Conservation (phyloP, 2,888 invertebrate species). For the Hartigia nigra region DNA sequence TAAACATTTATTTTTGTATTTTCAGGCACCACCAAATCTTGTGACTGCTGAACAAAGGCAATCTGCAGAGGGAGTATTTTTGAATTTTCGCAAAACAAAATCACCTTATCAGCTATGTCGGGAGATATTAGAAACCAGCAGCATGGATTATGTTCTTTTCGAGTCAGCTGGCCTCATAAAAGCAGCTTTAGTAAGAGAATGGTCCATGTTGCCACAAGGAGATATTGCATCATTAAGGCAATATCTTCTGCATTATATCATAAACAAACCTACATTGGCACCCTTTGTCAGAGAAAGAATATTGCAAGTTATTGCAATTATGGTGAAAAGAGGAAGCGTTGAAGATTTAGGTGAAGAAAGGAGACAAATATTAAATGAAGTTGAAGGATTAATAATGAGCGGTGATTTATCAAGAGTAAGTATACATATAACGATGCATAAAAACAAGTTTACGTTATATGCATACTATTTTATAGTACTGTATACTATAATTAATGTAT, state of each 20-base stretch:
- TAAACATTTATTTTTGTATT: slow-evolving; percentile 24
- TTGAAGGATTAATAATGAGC: slow-evolving; percentile 80
- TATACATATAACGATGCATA: slow-evolving; percentile 12
- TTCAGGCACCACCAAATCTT: slow-evolving; percentile 82
- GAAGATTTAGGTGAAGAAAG: slow-evolving; percentile 79
- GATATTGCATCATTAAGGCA: slow-evolving; percentile 79
- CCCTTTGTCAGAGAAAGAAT: slow-evolving; percentile 82
- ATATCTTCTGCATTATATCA: slow-evolving; percentile 83
- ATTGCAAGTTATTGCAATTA: slow-evolving; percentile 84
- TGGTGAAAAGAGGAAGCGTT: slow-evolving; percentile 85
- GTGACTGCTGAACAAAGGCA: slow-evolving; percentile 83
- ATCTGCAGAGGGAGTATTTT: slow-evolving; percentile 83
- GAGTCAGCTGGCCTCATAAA: slow-evolving; percentile 88
- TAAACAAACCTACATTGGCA: slow-evolving; percentile 74
- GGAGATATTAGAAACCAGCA: slow-evolving; percentile 79
- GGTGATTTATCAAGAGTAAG: slow-evolving; percentile 74
- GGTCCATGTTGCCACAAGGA: slow-evolving; percentile 77
- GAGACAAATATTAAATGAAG: slow-evolving; percentile 76
- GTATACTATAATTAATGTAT: not conserved
- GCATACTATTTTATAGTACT: not conserved
- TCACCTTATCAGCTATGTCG: slow-evolving; percentile 84
- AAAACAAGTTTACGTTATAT: not conserved
- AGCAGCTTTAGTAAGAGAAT: slow-evolving; percentile 85
- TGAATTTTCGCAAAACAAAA: slow-evolving; percentile 84
- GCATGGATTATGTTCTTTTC: slow-evolving; percentile 84